Base-by-base conservation (phyloP, 2,797 vertebrate genomes). In the Prunella strophiata region DNA sequence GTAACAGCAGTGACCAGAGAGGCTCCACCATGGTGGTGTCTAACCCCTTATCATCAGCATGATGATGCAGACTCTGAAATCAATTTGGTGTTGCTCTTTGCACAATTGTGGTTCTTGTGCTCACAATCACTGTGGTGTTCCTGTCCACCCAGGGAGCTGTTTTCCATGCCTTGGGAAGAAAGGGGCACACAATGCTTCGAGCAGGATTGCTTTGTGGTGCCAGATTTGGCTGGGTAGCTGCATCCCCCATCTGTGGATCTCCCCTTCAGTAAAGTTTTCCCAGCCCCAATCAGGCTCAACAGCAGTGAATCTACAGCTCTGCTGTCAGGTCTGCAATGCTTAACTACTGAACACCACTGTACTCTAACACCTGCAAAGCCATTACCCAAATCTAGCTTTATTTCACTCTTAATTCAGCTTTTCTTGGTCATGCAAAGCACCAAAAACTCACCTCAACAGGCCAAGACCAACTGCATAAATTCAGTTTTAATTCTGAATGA, bases 101-200 rank as follows among this genome's bases (percentile, higher is more conserved):
- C 74, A 54, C 2, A 30, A 18, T 18, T 0, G 1, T 5, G 5
- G 74, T 23, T 51, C 62, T 40, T 32, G 22, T 5, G 34, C 32
- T 83, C 2, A 5, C 52, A 51, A 38, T 32, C 47, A 26, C 7
- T 2, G 40, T 27, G 13, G 32, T 26, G 23, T 8, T 73, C 55
- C 51, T 70, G 5, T 12, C 2, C 1, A 23, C 77, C 42, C 62
- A 7, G 16, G 17, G 32, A 48, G 34, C 29, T n/a, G 29, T 11
- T 65, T 58, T 32, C 21, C 22, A 48, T 85, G 23, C 21, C 51
- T 47, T 1, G 0, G 71, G 66, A 74, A 29, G 50, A 67, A 71
- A 77, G 30, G 5, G 20, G 18, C 13, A 63, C 2, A 2, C 1
- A 1, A n/a, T n/a, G 32, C 29, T 78, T 36, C 16, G 26, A 54